These are phyloP conservation scores for Trididemnum nubilum DNA, from an alignment of 23 tunicate genomes.

Conservation along the genomic window DNA sequence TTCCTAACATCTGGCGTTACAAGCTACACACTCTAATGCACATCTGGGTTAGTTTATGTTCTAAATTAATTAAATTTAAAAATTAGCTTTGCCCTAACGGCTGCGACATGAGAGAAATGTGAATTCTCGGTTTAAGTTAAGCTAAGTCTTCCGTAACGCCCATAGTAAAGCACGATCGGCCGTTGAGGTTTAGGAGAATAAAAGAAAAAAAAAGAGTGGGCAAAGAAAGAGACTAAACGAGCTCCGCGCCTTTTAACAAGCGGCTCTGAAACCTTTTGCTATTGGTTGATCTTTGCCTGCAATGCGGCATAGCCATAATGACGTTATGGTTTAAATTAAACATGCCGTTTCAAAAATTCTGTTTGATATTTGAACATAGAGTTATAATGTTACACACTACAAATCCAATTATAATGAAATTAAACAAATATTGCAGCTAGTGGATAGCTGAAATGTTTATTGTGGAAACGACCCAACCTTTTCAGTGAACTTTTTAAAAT, in stretches of 20 bases:
- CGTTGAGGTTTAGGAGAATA: neutral
- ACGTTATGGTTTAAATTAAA: constrained; percentile 33
- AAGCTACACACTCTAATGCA: too few relatives aligned
- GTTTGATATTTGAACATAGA: neutral
- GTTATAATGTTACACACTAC: neutral
- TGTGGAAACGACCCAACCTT: too few relatives aligned
- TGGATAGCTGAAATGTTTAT: too few relatives aligned
- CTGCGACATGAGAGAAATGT: neutral
- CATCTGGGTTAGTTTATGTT: too few relatives aligned
- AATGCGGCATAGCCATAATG: constrained; percentile 56
- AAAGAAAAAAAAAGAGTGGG: neutral
- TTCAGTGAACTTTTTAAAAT: too few relatives aligned
- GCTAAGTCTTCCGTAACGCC: neutral
- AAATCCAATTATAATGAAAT: neutral
- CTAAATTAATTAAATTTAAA: too few relatives aligned
- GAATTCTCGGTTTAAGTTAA: neutral
- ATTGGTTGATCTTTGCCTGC: constrained; percentile 57
- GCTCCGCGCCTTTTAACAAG: neutral
- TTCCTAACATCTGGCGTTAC: too few relatives aligned
- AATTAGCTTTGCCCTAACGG: too few relatives aligned
- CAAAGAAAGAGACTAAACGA: neutral
- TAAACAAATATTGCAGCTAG: neutral
- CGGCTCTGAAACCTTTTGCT: neutral
- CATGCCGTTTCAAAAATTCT: neutral
- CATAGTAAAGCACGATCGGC: neutral